phyloP scores from a whole-genome alignment of 2,888 invertebrate species.

The Trachelus iudaicus region DNA sequence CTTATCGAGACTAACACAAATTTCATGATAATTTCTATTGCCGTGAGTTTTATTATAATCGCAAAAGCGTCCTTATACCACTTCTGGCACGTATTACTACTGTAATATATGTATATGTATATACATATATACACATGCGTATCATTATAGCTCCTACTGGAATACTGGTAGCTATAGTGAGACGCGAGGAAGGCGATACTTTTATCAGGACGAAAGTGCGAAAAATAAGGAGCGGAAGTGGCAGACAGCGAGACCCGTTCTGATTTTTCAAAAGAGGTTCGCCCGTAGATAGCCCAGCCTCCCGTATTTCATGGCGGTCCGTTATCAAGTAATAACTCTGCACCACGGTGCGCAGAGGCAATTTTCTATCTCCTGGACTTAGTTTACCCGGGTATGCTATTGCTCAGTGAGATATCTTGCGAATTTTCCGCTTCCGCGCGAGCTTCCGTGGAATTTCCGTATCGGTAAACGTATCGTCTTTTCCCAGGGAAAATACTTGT shows the following conservation, averaged over 20 bases:
- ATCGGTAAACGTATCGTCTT: background rate
- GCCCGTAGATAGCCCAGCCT: conserved; percentile 13
- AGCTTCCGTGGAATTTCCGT: background rate
- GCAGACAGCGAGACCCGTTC: background rate
- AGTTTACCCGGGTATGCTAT: background rate
- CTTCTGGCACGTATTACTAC: background rate
- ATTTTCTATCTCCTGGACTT: conserved; percentile 2
- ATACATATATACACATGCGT: background rate
- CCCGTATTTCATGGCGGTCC: conserved; percentile 19
- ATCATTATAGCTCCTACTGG: background rate
- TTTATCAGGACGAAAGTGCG: background rate
- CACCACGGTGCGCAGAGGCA: background rate
- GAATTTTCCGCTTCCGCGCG: background rate
- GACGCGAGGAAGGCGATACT: background rate
- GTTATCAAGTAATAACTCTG: conserved; percentile 25
- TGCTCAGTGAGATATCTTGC: background rate
- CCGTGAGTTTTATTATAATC: background rate
- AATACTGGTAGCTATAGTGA: background rate
- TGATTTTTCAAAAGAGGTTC: conserved; percentile 15
- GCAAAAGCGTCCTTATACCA: background rate
- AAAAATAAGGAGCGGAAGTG: background rate
- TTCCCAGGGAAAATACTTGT: background rate
- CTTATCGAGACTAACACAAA: background rate
- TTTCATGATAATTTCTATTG: background rate
- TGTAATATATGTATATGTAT: background rate